Percentiles rank a stretch among this genome's conserved stretches.
phyloP scores from a whole-genome alignment of 2,888 invertebrate species.

The Cerceris rybyensis region DNA sequence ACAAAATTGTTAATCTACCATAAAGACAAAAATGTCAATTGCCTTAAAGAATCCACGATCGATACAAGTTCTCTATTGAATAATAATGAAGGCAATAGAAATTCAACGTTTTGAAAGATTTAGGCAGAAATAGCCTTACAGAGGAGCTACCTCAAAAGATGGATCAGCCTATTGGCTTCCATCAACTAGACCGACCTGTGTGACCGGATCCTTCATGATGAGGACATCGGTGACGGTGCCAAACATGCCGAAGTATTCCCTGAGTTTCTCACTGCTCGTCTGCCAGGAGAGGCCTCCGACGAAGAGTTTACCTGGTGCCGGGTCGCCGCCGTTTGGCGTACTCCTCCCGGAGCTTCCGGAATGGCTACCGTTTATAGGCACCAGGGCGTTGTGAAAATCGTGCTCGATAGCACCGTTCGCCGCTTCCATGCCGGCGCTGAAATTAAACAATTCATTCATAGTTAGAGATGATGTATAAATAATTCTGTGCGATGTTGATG shows the following conservation, averaged over 20 bases:
- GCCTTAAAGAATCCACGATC: too few species aligned
- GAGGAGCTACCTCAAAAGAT: slow-evolving; percentile 21
- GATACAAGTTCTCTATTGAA: background rate
- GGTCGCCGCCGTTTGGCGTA: slow-evolving; percentile 87
- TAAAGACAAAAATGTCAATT: too few species aligned
- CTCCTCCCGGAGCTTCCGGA: slow-evolving; percentile 89
- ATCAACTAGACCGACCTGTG: slow-evolving; percentile 87
- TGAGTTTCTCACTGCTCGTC: slow-evolving; percentile 95
- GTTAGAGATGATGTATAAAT: background rate
- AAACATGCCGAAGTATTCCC: slow-evolving; percentile 96
- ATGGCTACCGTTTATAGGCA: slow-evolving; percentile 83
- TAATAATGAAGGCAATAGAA: too few species aligned
- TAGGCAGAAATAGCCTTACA: slow-evolving; percentile 27
- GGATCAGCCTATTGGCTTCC: slow-evolving; percentile 45
- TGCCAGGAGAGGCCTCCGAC: slow-evolving; percentile 97
- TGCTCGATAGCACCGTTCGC: slow-evolving; percentile 83
- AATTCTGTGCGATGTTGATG: background rate
- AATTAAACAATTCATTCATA: slow-evolving; percentile 58
- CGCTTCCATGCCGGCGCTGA: slow-evolving; percentile 84
- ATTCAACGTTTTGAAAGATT: background rate
- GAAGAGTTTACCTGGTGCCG: slow-evolving; percentile 93
- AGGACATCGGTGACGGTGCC: slow-evolving; percentile 95
- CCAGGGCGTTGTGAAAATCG: slow-evolving; percentile 82
- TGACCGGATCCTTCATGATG: slow-evolving; percentile 97
- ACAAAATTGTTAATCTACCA: too few species aligned